Evolutionary conservation across 2,888 invertebrate species (phyloP).

Genomic region (Rotaria magnacalcarata): DNA sequence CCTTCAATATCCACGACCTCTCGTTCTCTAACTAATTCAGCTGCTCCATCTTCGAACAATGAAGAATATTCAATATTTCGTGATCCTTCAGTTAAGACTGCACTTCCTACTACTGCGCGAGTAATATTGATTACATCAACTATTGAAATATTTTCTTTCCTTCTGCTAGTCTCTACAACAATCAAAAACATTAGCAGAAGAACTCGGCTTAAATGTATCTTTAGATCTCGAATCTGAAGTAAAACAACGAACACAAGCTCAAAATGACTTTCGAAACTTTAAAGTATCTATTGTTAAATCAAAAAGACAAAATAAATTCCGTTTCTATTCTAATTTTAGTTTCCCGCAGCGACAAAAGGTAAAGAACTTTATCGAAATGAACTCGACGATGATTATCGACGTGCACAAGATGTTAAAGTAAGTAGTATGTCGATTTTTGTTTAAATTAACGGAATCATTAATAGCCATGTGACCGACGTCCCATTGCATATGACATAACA

Average conservation of each 20-base stretch:
- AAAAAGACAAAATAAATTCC: background rate
- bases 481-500: slow-evolving; percentile 66
- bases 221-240: background rate
- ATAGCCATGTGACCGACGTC: slow-evolving; percentile 56
- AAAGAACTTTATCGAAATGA: slow-evolving; percentile 55
- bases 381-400: slow-evolving; percentile 48
- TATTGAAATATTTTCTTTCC: background rate
- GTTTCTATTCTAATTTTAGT: slow-evolving; percentile 49
- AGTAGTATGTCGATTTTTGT: background rate
- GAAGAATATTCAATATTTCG: background rate
- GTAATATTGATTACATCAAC: background rate
- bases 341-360: slow-evolving; percentile 58
- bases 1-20: background rate
- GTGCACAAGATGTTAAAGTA: background rate
- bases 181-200: slow-evolving; percentile 21
- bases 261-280: slow-evolving; percentile 50
- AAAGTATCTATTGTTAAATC: slow-evolving; percentile 49
- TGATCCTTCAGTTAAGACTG: background rate
- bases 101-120: background rate
- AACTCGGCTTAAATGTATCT: slow-evolving; percentile 5
- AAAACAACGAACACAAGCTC: slow-evolving; percentile 36
- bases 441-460: slow-evolving; percentile 37
- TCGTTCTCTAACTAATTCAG: background rate
- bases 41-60: background rate
- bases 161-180: background rate